Base-by-base conservation (phyloP, 2,888 invertebrate species). In the Bugula neritina region DNA sequence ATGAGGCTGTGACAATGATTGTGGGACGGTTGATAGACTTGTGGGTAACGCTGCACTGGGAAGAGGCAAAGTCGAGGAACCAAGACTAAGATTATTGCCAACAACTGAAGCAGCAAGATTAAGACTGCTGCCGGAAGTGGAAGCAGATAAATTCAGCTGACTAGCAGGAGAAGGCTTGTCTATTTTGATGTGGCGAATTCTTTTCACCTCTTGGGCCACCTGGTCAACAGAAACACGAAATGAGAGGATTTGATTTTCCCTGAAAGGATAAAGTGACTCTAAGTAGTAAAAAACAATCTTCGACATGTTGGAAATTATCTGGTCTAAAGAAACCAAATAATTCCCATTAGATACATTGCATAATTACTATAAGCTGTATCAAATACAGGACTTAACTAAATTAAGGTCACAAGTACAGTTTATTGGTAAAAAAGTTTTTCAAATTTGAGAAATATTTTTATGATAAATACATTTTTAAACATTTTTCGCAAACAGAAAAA, bases 201-300 rank as follows among this genome's bases (percentile, higher is more conserved):
- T 70, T 31, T 70, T 70, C 21, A 70, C 54, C 27, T 70, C 70
- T 23, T 43, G 52, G 5, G 70, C 70, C n/a, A 70, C 63, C 63
- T 63, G 63, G 3, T 5, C 21, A 57, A 52, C 10, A 52, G 10
- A 52, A 52, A 13, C 10, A 13, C 52, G 21, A 52, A 13, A 21
- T 21, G 21, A 52, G 21, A 52, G 10, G 52, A 52, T 21, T 13
- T 52, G 21, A 52, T 52, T 52, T 52, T 52, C 21, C 21, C 52
- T 52, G 52, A 52, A 10, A 52, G 10, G 21, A 52, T 52, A 52
- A 52, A 21, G n/a, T n/a, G n/a, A n/a, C n/a, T n/a, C n/a, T n/a
- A n/a, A n/a, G n/a, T n/a, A n/a, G n/a, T n/a, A n/a, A n/a, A n/a
- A n/a, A n/a, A n/a, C n/a, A n/a, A n/a, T n/a, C n/a, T n/a, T n/a